Evolutionary conservation across 2,888 invertebrate species (phyloP).

Genomic region (Acrocyrtus sp.): DNA sequence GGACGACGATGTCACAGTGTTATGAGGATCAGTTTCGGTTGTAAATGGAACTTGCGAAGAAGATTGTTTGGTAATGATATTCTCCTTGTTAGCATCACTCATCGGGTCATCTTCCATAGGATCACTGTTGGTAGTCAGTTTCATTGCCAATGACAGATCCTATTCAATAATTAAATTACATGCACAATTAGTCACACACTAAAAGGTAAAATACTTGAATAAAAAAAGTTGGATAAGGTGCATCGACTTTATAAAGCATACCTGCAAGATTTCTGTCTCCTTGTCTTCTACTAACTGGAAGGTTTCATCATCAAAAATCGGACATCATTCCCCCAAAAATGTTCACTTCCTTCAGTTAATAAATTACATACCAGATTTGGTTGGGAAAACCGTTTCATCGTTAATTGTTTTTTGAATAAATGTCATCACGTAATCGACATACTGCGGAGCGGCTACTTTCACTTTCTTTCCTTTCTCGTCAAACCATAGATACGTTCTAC

Average conservation of each 20-base stretch:
- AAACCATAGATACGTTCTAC: slow-evolving; percentile 95
- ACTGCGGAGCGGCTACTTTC: slow-evolving; percentile 96
- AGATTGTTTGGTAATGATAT: slow-evolving; percentile 58
- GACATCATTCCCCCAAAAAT: slow-evolving; percentile 96
- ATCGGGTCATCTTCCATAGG: slow-evolving; percentile 61
- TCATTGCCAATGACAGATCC: slow-evolving; percentile 64
- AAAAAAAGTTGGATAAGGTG: no score
- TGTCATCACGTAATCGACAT: slow-evolving; percentile 99
- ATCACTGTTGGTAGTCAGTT: slow-evolving; percentile 60
- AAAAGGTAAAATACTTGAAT: no score
- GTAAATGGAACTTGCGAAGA: slow-evolving; percentile 54
- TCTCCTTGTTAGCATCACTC: slow-evolving; percentile 63
- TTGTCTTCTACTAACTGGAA: slow-evolving; percentile 94
- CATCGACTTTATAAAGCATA: no score
- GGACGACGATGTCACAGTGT: slow-evolving; percentile 36
- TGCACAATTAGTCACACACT: neutral
- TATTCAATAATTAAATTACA: slow-evolving; percentile 15
- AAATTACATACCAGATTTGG: slow-evolving; percentile 87
- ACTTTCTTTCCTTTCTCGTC: slow-evolving; percentile 99
- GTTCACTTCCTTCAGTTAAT: neutral
- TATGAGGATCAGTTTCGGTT: slow-evolving; percentile 53
- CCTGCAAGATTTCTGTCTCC: slow-evolving; percentile 94
- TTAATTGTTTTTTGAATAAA: slow-evolving; percentile 97
- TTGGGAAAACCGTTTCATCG: slow-evolving; percentile 97
- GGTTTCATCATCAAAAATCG: slow-evolving; percentile 83